These are phyloP conservation scores for Rhizoglyphus robini DNA, from an alignment of 1,140 invertebrate genomes.

Conservation along the genomic window DNA sequence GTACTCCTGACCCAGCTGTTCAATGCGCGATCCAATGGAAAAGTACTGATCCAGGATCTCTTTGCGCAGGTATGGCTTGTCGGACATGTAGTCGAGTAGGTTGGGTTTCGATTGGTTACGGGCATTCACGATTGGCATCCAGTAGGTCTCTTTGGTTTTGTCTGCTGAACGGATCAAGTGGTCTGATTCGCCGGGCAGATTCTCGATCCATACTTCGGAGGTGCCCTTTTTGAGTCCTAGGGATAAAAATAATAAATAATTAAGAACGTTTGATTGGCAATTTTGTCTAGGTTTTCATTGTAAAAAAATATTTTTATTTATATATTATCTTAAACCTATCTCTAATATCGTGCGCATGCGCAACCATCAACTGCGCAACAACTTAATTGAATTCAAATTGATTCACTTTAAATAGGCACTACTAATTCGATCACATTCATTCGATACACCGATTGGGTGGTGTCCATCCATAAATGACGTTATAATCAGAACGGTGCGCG, in stretches of 20 bases:
- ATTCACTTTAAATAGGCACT: too few species aligned
- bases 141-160: constrained; percentile 43
- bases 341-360: too few species aligned
- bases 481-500: too few species aligned
- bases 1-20: constrained; percentile 20
- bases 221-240: constrained; percentile 49
- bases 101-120: constrained; percentile 29
- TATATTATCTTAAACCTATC: not conserved
- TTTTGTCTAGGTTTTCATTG: too few species aligned
- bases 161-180: constrained; percentile 51
- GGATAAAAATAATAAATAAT: not conserved
- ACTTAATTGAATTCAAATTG: too few species aligned
- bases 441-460: too few species aligned
- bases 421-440: too few species aligned
- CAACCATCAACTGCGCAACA: too few species aligned
- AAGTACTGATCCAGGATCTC: constrained; percentile 29
- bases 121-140: constrained; percentile 44
- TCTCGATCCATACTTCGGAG: constrained; percentile 54
- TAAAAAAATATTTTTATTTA: not conserved
- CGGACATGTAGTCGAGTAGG: constrained; percentile 31
- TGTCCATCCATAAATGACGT: too few species aligned
- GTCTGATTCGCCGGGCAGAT: constrained; percentile 64
- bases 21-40: constrained; percentile 23
- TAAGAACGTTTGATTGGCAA: not conserved
- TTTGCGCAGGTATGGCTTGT: constrained; percentile 32